Evolutionary conservation across 1,140 invertebrate species (phyloP).

Genomic region (Eulimnadia texana): DNA sequence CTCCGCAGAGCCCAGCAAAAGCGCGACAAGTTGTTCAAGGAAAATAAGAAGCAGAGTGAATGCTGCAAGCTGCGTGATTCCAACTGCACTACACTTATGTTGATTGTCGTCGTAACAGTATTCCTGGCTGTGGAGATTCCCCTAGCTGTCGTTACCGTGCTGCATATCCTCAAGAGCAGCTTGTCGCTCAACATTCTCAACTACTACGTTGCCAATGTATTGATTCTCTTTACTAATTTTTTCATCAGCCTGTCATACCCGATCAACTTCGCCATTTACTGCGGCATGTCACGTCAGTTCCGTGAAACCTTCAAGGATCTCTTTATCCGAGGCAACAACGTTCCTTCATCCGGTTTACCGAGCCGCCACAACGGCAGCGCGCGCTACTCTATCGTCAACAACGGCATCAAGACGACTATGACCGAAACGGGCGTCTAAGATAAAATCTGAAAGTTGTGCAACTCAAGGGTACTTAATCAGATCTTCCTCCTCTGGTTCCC

Average conservation of each 20-base stretch:
- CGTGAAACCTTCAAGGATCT: neutral
- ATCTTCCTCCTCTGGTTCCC: no score
- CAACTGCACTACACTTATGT: slow-evolving; percentile 85
- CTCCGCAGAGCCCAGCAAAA: slow-evolving; percentile 66
- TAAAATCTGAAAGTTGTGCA: no score
- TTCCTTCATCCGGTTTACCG: neutral
- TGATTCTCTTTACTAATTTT: slow-evolving; percentile 78
- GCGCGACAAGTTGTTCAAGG: slow-evolving; percentile 61
- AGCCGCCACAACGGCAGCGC: neutral
- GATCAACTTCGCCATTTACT: slow-evolving; percentile 90
- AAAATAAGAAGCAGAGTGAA: slow-evolving; percentile 57
- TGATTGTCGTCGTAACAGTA: slow-evolving; percentile 85
- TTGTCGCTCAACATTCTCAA: slow-evolving; percentile 40
- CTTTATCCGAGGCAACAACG: neutral
- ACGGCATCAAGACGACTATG: neutral
- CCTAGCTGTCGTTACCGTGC: slow-evolving; percentile 65
- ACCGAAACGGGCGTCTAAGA: neutral
- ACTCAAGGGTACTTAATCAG: no score
- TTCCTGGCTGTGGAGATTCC: slow-evolving; percentile 84
- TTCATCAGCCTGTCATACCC: slow-evolving; percentile 82
- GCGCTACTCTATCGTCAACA: neutral
- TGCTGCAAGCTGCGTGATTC: slow-evolving; percentile 66
- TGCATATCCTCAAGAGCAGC: slow-evolving; percentile 60
- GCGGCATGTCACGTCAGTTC: slow-evolving; percentile 73
- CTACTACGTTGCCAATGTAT: slow-evolving; percentile 62